A percentile compares a stretch with the other conserved stretches of the same genome.
Conservation (phyloP, 2,797 vertebrate genomes). For the Mallotus villosus region DNA sequence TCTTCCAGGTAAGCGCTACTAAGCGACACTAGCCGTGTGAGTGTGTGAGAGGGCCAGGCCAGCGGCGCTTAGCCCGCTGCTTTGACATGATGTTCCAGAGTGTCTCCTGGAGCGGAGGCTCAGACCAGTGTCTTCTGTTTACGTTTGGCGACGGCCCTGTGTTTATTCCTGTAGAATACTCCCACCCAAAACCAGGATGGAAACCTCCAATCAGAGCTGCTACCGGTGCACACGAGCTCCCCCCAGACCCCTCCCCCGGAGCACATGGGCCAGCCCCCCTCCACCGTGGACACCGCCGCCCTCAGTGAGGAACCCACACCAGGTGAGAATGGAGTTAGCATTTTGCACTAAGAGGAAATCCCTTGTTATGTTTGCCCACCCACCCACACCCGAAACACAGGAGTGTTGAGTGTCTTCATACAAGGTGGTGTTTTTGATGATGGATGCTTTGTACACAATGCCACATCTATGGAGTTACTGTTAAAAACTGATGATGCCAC, state of each 20-base stretch:
- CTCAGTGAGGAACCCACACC: constrained; percentile 80
- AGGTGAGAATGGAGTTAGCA: constrained; percentile 55
- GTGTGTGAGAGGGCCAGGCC: constrained; percentile 9
- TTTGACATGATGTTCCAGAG: constrained; percentile 33
- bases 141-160: constrained; percentile 71
- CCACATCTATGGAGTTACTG: too few species aligned
- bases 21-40: constrained; percentile 17
- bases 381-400: too few species aligned
- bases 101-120: constrained; percentile 33
- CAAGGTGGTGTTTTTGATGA: too few species aligned
- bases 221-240: constrained; percentile 81
- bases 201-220: constrained; percentile 88
- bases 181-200: constrained; percentile 83
- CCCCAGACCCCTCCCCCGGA: constrained; percentile 78
- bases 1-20: constrained; percentile 78
- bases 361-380: too few species aligned
- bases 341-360: not conserved
- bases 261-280: constrained; percentile 79
- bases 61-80: not conserved
- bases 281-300: constrained; percentile 84
- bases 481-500: too few species aligned
- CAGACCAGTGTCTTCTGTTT: constrained; percentile 67
- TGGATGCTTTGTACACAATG: too few species aligned
- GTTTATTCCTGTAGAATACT: constrained; percentile 80
- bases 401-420: too few species aligned